Conservation (phyloP, 2,113 vertebrate genomes). For the Benitochromis conjunctus region DNA sequence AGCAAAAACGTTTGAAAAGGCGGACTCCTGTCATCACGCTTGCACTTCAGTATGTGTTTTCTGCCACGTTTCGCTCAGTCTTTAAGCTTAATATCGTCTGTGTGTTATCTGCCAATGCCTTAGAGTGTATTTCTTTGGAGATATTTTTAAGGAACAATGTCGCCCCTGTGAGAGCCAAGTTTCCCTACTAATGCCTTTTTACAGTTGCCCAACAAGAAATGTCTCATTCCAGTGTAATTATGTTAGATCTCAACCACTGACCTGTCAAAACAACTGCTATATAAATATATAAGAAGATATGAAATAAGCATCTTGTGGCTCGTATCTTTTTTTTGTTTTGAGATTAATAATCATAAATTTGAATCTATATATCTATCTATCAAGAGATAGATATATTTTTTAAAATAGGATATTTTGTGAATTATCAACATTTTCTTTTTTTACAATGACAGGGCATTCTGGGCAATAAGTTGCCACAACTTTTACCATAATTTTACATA, state of each 20-base stretch:
- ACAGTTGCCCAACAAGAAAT: conserved; percentile 23
- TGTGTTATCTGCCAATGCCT: conserved; percentile 59
- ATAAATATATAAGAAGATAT: conserved; percentile 56
- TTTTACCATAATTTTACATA: neutral
- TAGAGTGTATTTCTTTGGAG: conserved; percentile 46
- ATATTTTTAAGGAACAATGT: conserved; percentile 39
- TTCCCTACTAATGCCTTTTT: conserved; percentile 51
- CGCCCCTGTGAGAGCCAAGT: conserved; percentile 12
- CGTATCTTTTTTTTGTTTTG: conserved; percentile 6
- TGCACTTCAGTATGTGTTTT: conserved; percentile 41
- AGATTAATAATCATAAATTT: neutral
- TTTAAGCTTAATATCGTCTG: conserved; percentile 48
- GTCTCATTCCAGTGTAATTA: conserved; percentile 59
- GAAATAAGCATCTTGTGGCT: conserved; percentile 3
- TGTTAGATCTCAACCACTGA: conserved; percentile 44
- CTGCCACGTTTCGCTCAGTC: conserved; percentile 29
- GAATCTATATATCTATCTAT: too few species aligned
- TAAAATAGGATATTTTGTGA: neutral
- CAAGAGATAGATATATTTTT: neutral
- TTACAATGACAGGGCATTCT: neutral
- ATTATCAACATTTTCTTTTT: neutral
- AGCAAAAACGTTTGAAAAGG: neutral
- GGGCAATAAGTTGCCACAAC: neutral
- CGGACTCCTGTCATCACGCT: conserved; percentile 27
- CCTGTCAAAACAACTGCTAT: conserved; percentile 42